These are phyloP conservation scores for Lamellibrachia luymesi DNA, from an alignment of 1,140 invertebrate genomes.

Conservation along the genomic window DNA sequence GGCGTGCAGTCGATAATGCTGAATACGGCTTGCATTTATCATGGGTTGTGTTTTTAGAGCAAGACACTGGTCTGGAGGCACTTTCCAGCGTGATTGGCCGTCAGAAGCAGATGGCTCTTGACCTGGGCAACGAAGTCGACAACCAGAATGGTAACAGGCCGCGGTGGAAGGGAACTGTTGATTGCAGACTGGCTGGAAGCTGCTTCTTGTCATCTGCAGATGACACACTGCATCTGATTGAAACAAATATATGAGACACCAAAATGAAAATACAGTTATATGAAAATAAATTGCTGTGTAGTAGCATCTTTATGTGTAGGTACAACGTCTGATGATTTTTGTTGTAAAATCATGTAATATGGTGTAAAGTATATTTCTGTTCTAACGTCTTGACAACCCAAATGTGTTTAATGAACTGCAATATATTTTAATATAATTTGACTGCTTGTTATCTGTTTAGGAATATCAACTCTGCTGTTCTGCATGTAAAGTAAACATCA, in stretches of 20 bases:
- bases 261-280: background rate
- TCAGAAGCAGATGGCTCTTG: conserved; percentile 75
- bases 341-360: too few relatives aligned
- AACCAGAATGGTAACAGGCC: conserved; percentile 69
- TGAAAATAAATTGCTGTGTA: background rate
- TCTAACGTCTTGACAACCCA: too few relatives aligned
- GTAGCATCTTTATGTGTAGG: background rate
- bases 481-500: too few relatives aligned
- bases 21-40: background rate
- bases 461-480: too few relatives aligned
- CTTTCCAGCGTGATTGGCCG: conserved; percentile 73
- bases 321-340: background rate
- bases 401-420: too few relatives aligned
- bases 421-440: too few relatives aligned
- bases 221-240: too few relatives aligned
- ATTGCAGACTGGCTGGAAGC: background rate
- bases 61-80: conserved; percentile 75
- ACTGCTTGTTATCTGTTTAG: too few relatives aligned
- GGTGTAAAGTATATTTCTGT: too few relatives aligned
- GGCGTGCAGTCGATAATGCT: background rate
- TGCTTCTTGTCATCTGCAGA: background rate
- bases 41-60: conserved; percentile 61
- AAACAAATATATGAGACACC: background rate
- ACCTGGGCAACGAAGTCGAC: conserved; percentile 75
- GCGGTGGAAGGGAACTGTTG: background rate